phyloP scores from a whole-genome alignment of 2,797 vertebrate genomes.

The Glyptemys insculpta region DNA sequence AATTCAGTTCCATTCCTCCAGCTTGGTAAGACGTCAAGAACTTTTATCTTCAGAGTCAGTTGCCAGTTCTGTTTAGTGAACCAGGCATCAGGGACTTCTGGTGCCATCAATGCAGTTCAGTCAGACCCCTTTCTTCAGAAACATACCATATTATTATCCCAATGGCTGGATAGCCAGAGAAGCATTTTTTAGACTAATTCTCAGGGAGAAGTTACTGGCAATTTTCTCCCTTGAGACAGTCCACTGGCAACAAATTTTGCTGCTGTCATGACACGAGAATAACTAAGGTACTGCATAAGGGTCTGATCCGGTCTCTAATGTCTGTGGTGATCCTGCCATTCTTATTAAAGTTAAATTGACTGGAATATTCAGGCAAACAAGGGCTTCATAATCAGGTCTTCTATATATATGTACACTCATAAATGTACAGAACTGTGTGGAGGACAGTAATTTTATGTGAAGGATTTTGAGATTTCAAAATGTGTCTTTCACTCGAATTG shows the following conservation, averaged over 20 bases:
- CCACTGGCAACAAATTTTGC: conserved; percentile 38
- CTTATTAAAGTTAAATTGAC: conserved; percentile 62
- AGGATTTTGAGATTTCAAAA: conserved; percentile 1
- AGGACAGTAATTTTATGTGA: not conserved
- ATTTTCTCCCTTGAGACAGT: conserved; percentile 49
- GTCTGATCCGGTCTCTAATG: conserved; percentile 68
- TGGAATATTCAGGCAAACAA: conserved; percentile 47
- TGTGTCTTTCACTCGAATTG: not conserved
- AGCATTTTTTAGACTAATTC: conserved; percentile 62
- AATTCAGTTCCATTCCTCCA: conserved; percentile 74
- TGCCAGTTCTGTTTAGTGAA: conserved; percentile 77
- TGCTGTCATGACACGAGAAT: conserved; percentile 59
- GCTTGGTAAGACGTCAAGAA: conserved; percentile 78
- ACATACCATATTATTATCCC: conserved; percentile 61
- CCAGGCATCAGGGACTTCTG: conserved; percentile 76
- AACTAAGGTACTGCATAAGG: conserved; percentile 58
- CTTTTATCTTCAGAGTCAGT: conserved; percentile 77
- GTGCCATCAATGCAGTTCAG: conserved; percentile 62
- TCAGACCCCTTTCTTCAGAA: conserved; percentile 66
- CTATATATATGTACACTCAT: conserved; percentile 1
- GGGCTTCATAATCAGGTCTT: conserved; percentile 42
- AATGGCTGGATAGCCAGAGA: conserved; percentile 47
- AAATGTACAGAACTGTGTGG: not conserved
- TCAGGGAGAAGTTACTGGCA: conserved; percentile 62
- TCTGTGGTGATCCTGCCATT: conserved; percentile 61